These are phyloP conservation scores for Syrmaticus mikado DNA, from an alignment of 2,113 vertebrate genomes.

Conservation along the genomic window DNA sequence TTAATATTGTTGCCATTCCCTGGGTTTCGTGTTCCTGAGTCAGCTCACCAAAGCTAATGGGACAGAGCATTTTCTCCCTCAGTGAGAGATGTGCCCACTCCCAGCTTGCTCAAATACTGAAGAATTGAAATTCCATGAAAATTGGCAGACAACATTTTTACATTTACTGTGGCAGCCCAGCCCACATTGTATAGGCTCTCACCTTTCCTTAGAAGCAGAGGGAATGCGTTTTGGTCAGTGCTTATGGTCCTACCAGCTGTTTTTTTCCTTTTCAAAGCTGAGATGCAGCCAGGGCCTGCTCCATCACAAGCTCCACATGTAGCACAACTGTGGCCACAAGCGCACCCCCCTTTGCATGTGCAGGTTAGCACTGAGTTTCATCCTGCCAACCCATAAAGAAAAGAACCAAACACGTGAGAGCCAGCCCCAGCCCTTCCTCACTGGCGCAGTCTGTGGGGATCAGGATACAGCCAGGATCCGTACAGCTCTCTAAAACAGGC, in stretches of 20 bases:
- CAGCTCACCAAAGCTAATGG: not conserved
- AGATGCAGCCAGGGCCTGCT: not conserved
- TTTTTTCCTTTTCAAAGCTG: not conserved
- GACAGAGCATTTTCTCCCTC: not conserved
- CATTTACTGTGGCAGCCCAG: not conserved
- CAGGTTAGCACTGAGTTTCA: not conserved
- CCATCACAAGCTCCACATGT: not conserved
- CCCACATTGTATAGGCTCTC: not conserved
- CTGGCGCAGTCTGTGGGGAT: not conserved
- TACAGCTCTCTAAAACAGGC: no score
- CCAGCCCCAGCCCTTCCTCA: not conserved
- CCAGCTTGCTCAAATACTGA: not conserved
- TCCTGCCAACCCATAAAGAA: not conserved
- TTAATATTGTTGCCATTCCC: not conserved
- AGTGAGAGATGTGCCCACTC: not conserved
- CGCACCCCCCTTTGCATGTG: fast-evolving
- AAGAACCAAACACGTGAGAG: not conserved
- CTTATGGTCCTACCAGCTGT: not conserved
- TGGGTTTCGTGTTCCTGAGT: not conserved
- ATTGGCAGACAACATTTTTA: not conserved
- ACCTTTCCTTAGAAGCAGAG: not conserved
- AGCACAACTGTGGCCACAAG: not conserved
- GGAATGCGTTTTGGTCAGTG: not conserved
- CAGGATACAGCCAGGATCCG: not conserved
- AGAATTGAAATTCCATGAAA: not conserved